Percentiles rank a stretch among this genome's conserved stretches.
Evolutionary conservation across 2,797 vertebrate species (phyloP).

Genomic region (Alcedo atthis): DNA sequence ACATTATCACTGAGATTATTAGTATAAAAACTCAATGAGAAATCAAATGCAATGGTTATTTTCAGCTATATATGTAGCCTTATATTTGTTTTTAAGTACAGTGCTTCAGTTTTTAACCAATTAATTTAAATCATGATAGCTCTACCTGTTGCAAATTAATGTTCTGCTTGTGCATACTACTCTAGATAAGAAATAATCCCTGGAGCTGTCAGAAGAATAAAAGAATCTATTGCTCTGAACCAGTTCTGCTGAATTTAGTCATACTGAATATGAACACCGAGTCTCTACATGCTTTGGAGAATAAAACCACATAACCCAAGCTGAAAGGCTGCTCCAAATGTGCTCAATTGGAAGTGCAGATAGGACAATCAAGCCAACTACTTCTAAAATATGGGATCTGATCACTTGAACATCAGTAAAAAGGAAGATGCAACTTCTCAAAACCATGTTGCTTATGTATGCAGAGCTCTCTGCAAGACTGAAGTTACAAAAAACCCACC

Average conservation of each 20-base stretch:
- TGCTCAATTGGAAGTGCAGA: background rate
- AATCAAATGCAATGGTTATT: background rate
- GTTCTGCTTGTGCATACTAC: background rate
- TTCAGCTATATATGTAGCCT: background rate
- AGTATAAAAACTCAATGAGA: background rate
- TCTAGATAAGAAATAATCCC: background rate
- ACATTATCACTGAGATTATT: background rate
- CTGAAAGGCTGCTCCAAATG: background rate
- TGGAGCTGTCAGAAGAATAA: background rate
- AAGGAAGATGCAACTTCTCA: background rate
- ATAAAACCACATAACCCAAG: background rate
- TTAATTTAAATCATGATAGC: background rate
- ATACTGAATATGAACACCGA: background rate
- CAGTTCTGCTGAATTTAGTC: background rate
- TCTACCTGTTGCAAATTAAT: background rate
- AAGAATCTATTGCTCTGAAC: background rate
- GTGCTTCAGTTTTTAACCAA: background rate
- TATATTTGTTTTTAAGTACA: background rate
- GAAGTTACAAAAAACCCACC: background rate
- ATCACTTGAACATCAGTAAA: background rate
- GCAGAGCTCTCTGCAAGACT: background rate
- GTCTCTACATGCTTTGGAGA: background rate
- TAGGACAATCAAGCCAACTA: background rate
- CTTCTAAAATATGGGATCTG: background rate
- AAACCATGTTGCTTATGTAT: background rate